Conservation (phyloP, 2,113 vertebrate genomes). For the Festucalex cinctus region DNA sequence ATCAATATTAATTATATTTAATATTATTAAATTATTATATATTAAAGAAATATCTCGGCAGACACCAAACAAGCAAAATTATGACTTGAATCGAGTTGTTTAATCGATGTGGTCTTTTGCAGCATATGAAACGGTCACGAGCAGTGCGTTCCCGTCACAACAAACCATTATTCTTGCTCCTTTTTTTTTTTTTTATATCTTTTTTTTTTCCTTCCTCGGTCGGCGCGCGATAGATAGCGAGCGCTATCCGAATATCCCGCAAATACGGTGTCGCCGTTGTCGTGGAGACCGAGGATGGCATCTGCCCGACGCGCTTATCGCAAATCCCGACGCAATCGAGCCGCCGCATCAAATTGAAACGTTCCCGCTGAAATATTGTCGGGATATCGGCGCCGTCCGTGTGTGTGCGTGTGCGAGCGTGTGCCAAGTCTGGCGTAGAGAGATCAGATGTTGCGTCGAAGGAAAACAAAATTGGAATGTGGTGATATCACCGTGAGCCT, state of each 20-base stretch:
- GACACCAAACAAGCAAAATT: no score
- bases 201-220: constrained; percentile 27
- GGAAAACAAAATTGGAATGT: constrained; percentile 28
- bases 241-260: constrained; percentile 26
- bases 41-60: no score
- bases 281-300: constrained; percentile 51
- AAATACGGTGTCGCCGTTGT: constrained; percentile 58
- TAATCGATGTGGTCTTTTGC: constrained; percentile 46
- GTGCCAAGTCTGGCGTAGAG: constrained; percentile 44
- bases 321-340: constrained; percentile 50
- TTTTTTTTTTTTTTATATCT: constrained; percentile 32
- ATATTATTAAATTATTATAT: no score
- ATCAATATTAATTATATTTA: no score
- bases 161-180: constrained; percentile 45
- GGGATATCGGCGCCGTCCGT: constrained; percentile 50
- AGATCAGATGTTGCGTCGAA: constrained; percentile 57
- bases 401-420: constrained; percentile 38
- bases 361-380: constrained; percentile 65
- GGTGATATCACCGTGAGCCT: constrained; percentile 16
- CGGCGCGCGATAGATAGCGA: constrained; percentile 49
- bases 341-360: constrained; percentile 68
- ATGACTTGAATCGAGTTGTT: background rate
- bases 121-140: background rate
- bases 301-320: constrained; percentile 62
- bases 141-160: constrained; percentile 51